Evolutionary conservation across 2,113 vertebrate species (phyloP), one percentile per base, ranked within the genome.

Genomic region (Arvicanthis niloticus): DNA sequence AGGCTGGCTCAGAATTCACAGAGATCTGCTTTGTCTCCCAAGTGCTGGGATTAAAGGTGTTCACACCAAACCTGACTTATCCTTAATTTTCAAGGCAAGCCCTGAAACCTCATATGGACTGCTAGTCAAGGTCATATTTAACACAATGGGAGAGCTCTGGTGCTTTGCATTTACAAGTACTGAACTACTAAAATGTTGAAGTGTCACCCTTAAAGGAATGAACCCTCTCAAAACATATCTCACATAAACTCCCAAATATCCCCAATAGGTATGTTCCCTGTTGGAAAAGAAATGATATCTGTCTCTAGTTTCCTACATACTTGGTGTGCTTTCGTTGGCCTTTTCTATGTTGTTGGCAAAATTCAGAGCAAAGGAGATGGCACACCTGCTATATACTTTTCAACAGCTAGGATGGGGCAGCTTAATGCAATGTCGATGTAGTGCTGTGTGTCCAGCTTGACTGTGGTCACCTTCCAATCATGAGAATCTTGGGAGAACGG

Each of bases 121-220:
- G 45, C 21, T 89, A 92, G 19, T 34, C 51, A 48, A 42, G 4
- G 58, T 62, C 80, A 62, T 89, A 67, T 93, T 88, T 94, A 81
- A 88, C 45, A 88, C 72, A 81, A 5, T 48, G 16, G 12, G 26
- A 34, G 3, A 94, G 60, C 21, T 77, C 15, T 16, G 17, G 2
- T 13, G 19, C 53, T 86, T 91, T 89, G 22, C 7, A 76, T 90
- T 85, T 60, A 53, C 67, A 85, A 45, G 58, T 90, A 88, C 62
- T 75, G n/a, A 73, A 45, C n/a, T 65, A n/a, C 31, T 85, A 58
- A 91, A 96, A 85, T 90, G 34, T 80, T 90, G 29, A 40, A 76
- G 48, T 81, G 75, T 84, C 89, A 90, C 16, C 19, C 40, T 92
- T 68, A 37, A 68, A 15, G 37, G 67, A 13, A 37, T 22, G 70